These are phyloP conservation scores for Iphiclides podalirius DNA, from an alignment of 2,888 invertebrate genomes.

Conservation along the genomic window DNA sequence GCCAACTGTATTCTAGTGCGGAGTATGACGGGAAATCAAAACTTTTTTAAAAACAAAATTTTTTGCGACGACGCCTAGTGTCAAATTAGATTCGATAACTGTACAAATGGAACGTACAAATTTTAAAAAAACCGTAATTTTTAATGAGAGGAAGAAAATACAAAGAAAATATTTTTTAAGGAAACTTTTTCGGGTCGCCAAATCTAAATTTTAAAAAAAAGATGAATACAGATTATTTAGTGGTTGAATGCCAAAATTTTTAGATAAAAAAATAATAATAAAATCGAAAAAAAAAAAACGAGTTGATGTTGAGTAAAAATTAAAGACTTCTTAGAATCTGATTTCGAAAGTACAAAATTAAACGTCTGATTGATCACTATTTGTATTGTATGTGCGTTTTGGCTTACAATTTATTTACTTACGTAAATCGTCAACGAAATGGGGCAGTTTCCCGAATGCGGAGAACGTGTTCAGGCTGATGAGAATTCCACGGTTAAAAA, in stretches of 20 bases:
- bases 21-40: constrained; percentile 32
- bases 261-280: constrained; percentile 36
- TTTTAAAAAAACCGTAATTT: constrained; percentile 71
- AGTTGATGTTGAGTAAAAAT: constrained; percentile 73
- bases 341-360: constrained; percentile 78
- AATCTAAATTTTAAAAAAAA: constrained; percentile 64
- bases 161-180: constrained; percentile 78
- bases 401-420: constrained; percentile 58
- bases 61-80: constrained; percentile 75
- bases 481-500: too few species aligned
- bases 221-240: constrained; percentile 72
- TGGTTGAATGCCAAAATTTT: constrained; percentile 61
- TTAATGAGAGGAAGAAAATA: constrained; percentile 44
- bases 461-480: neutral
- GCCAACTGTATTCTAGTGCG: constrained; percentile 72
- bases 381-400: constrained; percentile 72
- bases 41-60: constrained; percentile 69
- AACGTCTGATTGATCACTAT: constrained; percentile 70
- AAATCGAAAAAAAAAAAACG: constrained; percentile 45
- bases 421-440: constrained; percentile 28
- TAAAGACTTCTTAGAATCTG: constrained; percentile 79
- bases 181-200: constrained; percentile 79
- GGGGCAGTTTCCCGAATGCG: constrained; percentile 2
- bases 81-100: constrained; percentile 79
- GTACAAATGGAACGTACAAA: constrained; percentile 79